Conservation (phyloP, 2,888 invertebrate genomes). For the Coelinius sp. region DNA sequence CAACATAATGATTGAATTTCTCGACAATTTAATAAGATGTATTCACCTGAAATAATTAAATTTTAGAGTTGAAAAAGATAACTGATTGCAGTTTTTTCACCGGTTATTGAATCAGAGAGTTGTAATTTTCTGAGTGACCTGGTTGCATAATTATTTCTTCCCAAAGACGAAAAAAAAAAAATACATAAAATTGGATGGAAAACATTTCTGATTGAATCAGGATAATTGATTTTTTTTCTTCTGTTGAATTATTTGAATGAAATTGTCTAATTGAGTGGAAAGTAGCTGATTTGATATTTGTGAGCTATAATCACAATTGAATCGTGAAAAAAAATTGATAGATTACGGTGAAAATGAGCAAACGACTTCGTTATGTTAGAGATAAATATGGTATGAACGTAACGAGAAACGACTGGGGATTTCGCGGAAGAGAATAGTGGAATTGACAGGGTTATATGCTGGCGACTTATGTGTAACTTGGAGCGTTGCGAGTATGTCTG, state of each 20-base stretch:
- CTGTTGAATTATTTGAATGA: neutral
- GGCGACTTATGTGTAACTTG: conserved; percentile 50
- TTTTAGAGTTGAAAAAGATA: too few relatives aligned
- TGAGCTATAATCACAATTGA: too few relatives aligned
- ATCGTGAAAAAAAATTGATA: neutral
- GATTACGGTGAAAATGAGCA: neutral
- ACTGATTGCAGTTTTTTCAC: too few relatives aligned
- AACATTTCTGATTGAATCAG: neutral
- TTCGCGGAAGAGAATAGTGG: conserved; percentile 33
- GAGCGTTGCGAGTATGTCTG: conserved; percentile 53
- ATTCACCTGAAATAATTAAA: too few relatives aligned
- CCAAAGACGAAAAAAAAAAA: too few relatives aligned
- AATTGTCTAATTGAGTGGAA: neutral
- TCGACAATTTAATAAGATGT: too few relatives aligned
- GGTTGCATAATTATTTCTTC: neutral
- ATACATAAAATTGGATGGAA: neutral
- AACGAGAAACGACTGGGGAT: conserved; percentile 6
- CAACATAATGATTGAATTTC: too few relatives aligned
- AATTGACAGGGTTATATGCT: conserved; percentile 49
- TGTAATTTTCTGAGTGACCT: neutral
- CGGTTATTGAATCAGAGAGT: neutral
- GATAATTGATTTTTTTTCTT: neutral
- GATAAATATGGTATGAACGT: neutral
- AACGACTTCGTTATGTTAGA: too few relatives aligned
- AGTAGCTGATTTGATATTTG: too few relatives aligned